Evolutionary conservation across 1,140 invertebrate species (phyloP), one percentile per base, ranked within the genome.

Genomic region (Trichonephila clavata): DNA sequence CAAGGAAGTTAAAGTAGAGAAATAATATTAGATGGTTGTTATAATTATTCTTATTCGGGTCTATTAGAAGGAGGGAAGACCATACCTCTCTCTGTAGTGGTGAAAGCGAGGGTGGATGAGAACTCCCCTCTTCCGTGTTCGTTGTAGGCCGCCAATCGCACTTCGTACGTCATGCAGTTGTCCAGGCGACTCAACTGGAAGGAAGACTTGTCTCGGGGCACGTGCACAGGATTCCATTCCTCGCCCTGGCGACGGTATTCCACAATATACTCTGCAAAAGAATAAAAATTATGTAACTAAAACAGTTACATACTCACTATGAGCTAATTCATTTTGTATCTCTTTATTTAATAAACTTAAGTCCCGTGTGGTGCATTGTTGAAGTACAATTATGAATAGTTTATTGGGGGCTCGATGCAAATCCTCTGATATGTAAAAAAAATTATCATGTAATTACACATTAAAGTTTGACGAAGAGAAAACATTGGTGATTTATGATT

Each of bases 61-160:
- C 20, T 63, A 63, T 63, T 8, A 24, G 24, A 27, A 50, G 27
- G 21, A 2, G n/a, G 10, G 24, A n/a, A 13, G 0, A 24, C 21
- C 7, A 68, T 91, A 94, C 93, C 93, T 94, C 81, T 84, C 32
- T 94, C 88, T 14, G 93, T 91, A 18, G 94, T 94, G 59, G 94
- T 93, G 86, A 94, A 94, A 1, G 88, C n/a, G 6, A 94, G 24
- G 14, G 83, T 32, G 39, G 65, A 63, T 7, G 94, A 93, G 59
- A 94, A 94, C 27, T 94, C 94, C n/a, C 94, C 93, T n/a, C 94
- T 27, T 4, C 94, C 94, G 68, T 93, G 90, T 50, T 89, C 90
- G 80, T 94, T 94, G 63, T 94, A 94, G 2, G 94, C 94, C 2
- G 94, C 94, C 65, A 94, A n/a, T 50, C 94, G 77, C 24, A 94